Evolutionary conservation across 2,113 vertebrate genomes (phyloP), one percentile per base, ranked within the genome.

Genomic region (Silurus glanis): DNA sequence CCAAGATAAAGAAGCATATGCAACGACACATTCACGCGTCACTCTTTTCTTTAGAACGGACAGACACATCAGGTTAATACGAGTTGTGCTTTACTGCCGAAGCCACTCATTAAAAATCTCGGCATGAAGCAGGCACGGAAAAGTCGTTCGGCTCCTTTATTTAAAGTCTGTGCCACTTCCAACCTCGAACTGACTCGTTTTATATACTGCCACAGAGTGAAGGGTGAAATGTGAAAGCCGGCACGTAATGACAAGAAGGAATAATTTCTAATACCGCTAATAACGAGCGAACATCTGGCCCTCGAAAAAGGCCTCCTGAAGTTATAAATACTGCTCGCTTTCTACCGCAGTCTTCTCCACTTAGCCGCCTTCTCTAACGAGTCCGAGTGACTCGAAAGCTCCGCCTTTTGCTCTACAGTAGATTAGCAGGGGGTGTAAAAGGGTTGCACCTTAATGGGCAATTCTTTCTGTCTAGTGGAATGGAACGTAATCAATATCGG

Each of bases 321-420:
- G 49, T 56, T 79, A 80, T 64, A 56, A 80, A 47, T 64, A 82
- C 17, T 23, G n/a, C 49, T 10, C 19, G 16, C 49, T 53, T 79
- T 16, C 49, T 79, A 79, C 61, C n/a, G 25, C n/a, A 16, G 45
- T 51, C 80, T 51, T 82, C 59, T n/a, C 10, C 6, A 82, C 6
- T 82, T 49, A 47, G 14, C 6, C 62, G 13, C 62, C 13, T 80
- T 74, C 3, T 25, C 53, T 5, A 51, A 80, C 53, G 37, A 45
- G 16, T 53, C 76, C 45, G 37, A 80, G 67, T 85, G 72, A 80
- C 64, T 86, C 84, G 64, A 21, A 59, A 49, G 23, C 28, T 80
- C 59, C 66, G 5, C 16, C 28, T 51, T 86, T 72, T 56, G 59
- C n/a, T 58, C 53, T 23, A n/a, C 37, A 37, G 37, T 37, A 37